Evolutionary conservation across 1,140 invertebrate genomes (phyloP).

Genomic region (Drosophila obscura): DNA sequence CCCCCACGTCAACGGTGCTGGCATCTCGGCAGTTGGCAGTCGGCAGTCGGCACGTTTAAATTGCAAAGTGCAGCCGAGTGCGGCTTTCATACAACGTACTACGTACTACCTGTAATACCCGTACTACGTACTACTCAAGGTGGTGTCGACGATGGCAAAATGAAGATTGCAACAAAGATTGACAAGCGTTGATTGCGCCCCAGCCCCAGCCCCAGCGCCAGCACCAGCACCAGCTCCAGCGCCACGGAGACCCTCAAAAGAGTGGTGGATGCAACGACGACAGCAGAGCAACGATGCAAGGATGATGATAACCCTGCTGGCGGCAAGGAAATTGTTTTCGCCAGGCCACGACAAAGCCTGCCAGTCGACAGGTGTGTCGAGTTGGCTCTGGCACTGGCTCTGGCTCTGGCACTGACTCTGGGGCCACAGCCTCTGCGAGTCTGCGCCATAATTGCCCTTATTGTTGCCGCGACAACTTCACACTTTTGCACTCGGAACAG

Average conservation of each 20-base stretch:
- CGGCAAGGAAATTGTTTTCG: conserved; percentile 20
- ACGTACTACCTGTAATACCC: background rate
- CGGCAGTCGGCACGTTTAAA: conserved; percentile 41
- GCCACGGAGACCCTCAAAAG: conserved; percentile 28
- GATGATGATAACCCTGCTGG: background rate
- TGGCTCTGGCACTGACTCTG: conserved; percentile 3
- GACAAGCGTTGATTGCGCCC: conserved; percentile 76
- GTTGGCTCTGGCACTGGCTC: conserved; percentile 6
- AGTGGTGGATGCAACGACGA: background rate
- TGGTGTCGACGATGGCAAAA: conserved; percentile 51
- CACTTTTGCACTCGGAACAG: conserved; percentile 29
- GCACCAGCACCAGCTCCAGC: background rate
- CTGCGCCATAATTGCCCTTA: conserved; percentile 66
- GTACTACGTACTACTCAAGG: conserved; percentile 42
- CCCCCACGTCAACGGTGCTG: background rate
- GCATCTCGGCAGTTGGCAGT: conserved; percentile 20
- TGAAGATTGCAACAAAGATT: conserved; percentile 78
- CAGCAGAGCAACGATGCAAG: too few species aligned
- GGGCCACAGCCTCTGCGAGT: conserved; percentile 17
- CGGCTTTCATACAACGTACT: conserved; percentile 1
- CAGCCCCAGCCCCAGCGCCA: background rate
- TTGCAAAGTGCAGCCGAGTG: conserved; percentile 53
- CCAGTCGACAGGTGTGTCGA: conserved; percentile 34
- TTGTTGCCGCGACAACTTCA: conserved; percentile 66
- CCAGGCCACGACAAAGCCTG: conserved; percentile 28